These are phyloP conservation scores for Coracias cyanogaster DNA, from an alignment of 2,797 vertebrate genomes.

Conservation along the genomic window DNA sequence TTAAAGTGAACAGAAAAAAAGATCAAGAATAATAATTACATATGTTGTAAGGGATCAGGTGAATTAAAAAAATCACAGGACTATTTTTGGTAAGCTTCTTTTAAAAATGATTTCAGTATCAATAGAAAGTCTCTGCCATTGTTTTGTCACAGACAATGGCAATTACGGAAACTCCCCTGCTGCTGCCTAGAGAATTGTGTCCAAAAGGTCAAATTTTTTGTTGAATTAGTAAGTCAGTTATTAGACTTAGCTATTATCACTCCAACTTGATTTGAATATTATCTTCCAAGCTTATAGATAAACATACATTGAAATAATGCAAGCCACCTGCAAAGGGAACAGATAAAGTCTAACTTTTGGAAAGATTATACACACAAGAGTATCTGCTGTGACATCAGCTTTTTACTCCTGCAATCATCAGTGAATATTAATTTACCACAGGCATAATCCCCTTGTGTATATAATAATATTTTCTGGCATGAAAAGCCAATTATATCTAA, in stretches of 20 bases:
- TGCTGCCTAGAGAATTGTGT: not conserved
- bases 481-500: constrained; percentile 2
- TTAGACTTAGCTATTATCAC: not conserved
- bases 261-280: not conserved
- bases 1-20: not conserved
- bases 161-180: not conserved
- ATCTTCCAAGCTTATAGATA: not conserved
- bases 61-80: not conserved
- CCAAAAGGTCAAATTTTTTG: not conserved
- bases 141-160: not conserved
- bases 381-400: not conserved
- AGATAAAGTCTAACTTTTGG: not conserved
- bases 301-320: not conserved
- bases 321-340: not conserved
- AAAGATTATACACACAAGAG: not conserved
- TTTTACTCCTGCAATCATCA: not conserved
- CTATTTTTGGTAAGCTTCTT: not conserved
- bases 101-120: not conserved
- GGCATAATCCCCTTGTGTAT: not conserved
- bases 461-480: not conserved
- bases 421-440: not conserved
- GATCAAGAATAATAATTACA: not conserved
- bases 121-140: not conserved
- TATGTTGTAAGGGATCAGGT: not conserved
- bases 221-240: not conserved